Evolutionary conservation across 2,888 invertebrate genomes (phyloP), one percentile per base, ranked within the genome.

Genomic region (Deilephila porcellus): DNA sequence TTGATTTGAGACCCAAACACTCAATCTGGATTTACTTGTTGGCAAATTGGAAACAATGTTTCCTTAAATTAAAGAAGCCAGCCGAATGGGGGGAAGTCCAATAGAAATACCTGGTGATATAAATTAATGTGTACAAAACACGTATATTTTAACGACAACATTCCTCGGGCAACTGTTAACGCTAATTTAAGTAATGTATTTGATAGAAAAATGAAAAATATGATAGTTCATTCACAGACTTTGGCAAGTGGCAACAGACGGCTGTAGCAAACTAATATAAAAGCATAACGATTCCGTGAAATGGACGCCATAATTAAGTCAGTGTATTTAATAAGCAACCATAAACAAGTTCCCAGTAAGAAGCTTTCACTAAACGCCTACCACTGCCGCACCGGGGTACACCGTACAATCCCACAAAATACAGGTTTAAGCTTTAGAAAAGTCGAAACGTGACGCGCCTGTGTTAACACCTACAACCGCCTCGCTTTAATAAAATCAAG

Each of bases 301-400:
- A 87, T 81, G 80, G 84, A 88, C 86, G 88, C 86, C 86, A 76
- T 85, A 84, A 87, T 85, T 85, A 88, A 77, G 82, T 81, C 80
- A 86, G 88, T 84, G 84, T 85, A 83, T 82, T 83, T 84, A 88
- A 90, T 87, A 85, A 88, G 79, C 78, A 82, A 78, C 81, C 80
- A 81, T 81, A 87, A 86, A 86, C 84, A 84, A 86, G 84, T 84
- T 81, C 78, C 76, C 20, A 67, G 74, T 80, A 80, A 81, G 78
- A 75, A 81, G 90, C 92, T 93, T 93, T 93, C 93, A 92, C 93
- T 91, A 80, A 80, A 80, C 88, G 87, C 89, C 90, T 86, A 88
- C 91, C 81, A 82, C 76, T 76, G 79, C 79, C 80, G 83, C 25
- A 25, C 78, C 81, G 77, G 82, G 75, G 76, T 79, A 82, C 45